These are phyloP conservation scores for Crotophaga sulcirostris DNA, from an alignment of 2,113 vertebrate genomes.

Conservation along the genomic window DNA sequence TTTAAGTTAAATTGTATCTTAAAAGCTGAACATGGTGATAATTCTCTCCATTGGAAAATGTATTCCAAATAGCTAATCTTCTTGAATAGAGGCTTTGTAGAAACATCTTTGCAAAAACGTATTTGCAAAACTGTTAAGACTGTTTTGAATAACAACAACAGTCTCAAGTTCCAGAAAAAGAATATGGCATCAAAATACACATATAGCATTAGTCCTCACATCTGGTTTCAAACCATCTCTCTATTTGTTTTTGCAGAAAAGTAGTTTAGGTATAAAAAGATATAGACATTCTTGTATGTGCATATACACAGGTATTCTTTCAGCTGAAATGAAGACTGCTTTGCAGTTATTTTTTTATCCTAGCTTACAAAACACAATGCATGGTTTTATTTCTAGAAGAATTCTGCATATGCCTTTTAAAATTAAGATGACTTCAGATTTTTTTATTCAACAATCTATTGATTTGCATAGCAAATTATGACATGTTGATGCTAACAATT, in stretches of 20 bases:
- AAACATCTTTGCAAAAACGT: background rate
- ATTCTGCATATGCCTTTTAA: background rate
- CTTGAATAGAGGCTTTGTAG: background rate
- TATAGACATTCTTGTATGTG: accelerated
- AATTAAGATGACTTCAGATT: background rate
- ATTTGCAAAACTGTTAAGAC: background rate
- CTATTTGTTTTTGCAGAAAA: background rate
- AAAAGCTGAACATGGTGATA: background rate
- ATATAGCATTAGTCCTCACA: background rate
- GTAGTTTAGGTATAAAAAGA: background rate
- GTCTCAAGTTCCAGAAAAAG: background rate
- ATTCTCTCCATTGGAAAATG: background rate
- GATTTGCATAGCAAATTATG: background rate
- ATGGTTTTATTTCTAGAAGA: background rate
- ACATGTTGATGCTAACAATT: accelerated
- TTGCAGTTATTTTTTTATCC: background rate
- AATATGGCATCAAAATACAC: background rate
- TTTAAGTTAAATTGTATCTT: background rate
- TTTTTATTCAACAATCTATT: background rate
- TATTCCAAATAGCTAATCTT: background rate
- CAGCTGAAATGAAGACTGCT: background rate
- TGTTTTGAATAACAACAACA: background rate
- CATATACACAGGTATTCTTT: background rate
- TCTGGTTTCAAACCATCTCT: background rate
- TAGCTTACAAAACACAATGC: background rate